Percentiles rank a stretch among this genome's conserved stretches.
phyloP scores from a whole-genome alignment of 2,888 invertebrate species.

The Diogma glabrata region DNA sequence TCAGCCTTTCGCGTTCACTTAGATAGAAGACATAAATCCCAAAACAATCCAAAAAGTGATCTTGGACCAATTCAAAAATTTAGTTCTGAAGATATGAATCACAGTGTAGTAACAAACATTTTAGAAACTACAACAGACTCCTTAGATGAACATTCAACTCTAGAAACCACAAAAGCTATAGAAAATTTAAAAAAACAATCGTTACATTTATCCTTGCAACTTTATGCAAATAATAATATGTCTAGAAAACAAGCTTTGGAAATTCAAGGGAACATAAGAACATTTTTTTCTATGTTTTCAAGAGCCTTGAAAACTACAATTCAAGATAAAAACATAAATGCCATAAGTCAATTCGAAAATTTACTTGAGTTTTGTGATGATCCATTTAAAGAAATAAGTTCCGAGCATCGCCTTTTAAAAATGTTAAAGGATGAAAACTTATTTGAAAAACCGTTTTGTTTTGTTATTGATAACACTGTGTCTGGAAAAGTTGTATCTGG shows the following conservation, averaged over 20 bases:
- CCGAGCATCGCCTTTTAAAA: slow-evolving; percentile 15
- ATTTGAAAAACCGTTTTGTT: slow-evolving; percentile 7
- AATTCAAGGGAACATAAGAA: slow-evolving; percentile 11
- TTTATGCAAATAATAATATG: slow-evolving; percentile 11
- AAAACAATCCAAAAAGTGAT: no score
- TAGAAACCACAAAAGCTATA: background rate
- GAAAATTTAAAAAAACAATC: background rate
- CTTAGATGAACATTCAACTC: background rate
- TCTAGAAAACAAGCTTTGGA: slow-evolving; percentile 11
- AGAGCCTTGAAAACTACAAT: background rate
- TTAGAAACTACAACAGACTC: no score
- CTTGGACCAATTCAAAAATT: no score
- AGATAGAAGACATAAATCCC: no score
- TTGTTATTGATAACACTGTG: slow-evolving; percentile 9
- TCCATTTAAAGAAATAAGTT: slow-evolving; percentile 14
- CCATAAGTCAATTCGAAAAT: background rate
- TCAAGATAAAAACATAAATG: background rate
- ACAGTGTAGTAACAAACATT: no score
- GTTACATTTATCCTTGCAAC: slow-evolving; percentile 8
- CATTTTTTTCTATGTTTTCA: slow-evolving; percentile 9
- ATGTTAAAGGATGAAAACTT: slow-evolving; percentile 11
- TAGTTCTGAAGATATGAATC: no score
- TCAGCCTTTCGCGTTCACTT: no score
- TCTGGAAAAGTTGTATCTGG: slow-evolving; percentile 3
- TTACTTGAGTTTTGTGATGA: slow-evolving; percentile 10